These are phyloP conservation scores for Platygyra sinensis DNA, from an alignment of 64 coral and sea anemone genomes.

Conservation along the genomic window DNA sequence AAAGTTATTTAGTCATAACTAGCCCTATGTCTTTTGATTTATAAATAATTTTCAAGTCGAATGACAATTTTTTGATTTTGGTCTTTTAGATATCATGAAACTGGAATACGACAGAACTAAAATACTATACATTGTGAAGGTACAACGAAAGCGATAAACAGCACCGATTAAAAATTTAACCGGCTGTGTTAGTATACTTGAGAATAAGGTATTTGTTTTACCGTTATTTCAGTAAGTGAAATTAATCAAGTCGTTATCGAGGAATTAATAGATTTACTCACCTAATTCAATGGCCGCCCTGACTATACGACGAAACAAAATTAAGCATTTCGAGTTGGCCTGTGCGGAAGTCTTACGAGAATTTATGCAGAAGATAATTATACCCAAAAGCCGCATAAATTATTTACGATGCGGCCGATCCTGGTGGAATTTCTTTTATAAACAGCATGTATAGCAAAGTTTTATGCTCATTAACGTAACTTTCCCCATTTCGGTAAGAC, in stretches of 20 bases:
- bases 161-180: neutral
- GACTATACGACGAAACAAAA: neutral
- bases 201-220: neutral
- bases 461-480: neutral
- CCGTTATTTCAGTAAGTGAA: neutral
- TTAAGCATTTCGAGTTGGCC: neutral
- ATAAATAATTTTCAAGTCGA: no score
- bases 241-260: neutral
- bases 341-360: neutral
- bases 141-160: neutral
- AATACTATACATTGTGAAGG: no score
- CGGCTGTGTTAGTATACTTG: neutral
- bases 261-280: neutral
- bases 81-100: no score
- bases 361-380: conserved; percentile 32
- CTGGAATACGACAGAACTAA: no score
- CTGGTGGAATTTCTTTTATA: neutral
- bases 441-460: neutral
- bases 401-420: neutral
- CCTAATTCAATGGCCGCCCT: neutral
- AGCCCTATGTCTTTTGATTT: no score
- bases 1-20: no score
- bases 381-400: neutral
- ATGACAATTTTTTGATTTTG: no score
- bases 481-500: neutral